phyloP scores from a whole-genome alignment of 2,113 vertebrate species.

The mouse (Mus musculus) region GRCm39 chrX:82042001-82042500 shows the following conservation, averaged over 20 bases:
- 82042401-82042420: conserved; percentile 24
- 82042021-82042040: neutral
- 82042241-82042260: neutral
- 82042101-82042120: neutral
- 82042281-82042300: conserved; percentile 3
- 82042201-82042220: neutral
- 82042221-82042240: neutral
- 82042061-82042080: neutral
- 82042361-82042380: conserved; percentile 25
- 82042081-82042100: neutral
- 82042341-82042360: conserved; percentile 13
- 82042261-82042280: neutral
- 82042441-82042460: conserved; percentile 49
- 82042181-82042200: neutral
- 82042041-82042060: neutral
- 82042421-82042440: conserved; percentile 43
- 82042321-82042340: conserved; percentile 42
- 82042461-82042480: conserved; percentile 42
- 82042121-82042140: neutral
- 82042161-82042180: neutral
- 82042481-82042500: conserved; percentile 20
- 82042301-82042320: neutral
- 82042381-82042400: conserved; percentile 43
- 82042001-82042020: conserved; percentile 25
- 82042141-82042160: neutral